Evolutionary conservation across 2,888 invertebrate species (phyloP).

Genomic region (Ormia ochracea): DNA sequence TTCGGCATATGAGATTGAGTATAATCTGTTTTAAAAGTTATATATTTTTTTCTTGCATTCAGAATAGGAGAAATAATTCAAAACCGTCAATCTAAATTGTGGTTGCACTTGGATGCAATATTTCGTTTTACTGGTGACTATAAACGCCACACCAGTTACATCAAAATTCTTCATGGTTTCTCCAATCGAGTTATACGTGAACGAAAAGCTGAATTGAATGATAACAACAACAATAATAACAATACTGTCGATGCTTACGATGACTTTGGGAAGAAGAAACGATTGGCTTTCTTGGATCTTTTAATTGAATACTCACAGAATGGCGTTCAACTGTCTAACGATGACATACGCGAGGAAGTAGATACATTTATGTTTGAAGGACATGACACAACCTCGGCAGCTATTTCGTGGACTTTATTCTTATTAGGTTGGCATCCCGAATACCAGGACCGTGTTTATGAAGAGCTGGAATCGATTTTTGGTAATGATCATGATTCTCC

Average conservation of each 20-base stretch:
- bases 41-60: neutral
- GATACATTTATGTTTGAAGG: conserved; percentile 83
- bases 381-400: conserved; percentile 77
- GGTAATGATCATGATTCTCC: conserved; percentile 76
- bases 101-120: conserved; percentile 80
- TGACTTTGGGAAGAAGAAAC: conserved; percentile 78
- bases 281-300: conserved; percentile 80
- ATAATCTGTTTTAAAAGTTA: neutral
- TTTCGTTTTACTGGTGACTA: conserved; percentile 80
- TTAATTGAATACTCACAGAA: conserved; percentile 79
- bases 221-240: conserved; percentile 69
- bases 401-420: conserved; percentile 77
- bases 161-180: conserved; percentile 77
- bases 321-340: conserved; percentile 76
- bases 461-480: conserved; percentile 78
- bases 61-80: conserved; percentile 79
- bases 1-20: too few relatives aligned
- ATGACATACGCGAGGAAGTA: conserved; percentile 80
- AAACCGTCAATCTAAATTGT: conserved; percentile 79
- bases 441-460: conserved; percentile 76
- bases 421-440: conserved; percentile 75
- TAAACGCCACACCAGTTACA: conserved; percentile 78
- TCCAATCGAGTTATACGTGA: conserved; percentile 78
- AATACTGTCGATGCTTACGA: conserved; percentile 70
- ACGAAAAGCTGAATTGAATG: conserved; percentile 75